A percentile compares a stretch with the other conserved stretches of the same genome.
phyloP scores from a whole-genome alignment of 2,888 invertebrate genomes.

The Napeogenes inachia region DNA sequence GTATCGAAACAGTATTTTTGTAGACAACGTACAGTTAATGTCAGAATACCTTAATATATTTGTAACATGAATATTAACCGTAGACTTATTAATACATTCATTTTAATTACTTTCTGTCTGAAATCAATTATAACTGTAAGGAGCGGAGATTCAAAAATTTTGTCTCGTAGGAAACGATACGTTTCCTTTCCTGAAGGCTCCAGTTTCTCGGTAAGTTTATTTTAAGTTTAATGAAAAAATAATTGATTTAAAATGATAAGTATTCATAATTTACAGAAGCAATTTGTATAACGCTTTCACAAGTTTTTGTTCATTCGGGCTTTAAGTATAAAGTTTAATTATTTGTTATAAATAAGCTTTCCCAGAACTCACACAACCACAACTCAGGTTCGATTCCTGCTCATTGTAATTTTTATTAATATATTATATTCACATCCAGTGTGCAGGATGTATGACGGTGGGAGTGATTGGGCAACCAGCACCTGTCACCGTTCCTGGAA shows the following conservation, averaged over 20 bases:
- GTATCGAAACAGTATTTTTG: slow-evolving; percentile 13
- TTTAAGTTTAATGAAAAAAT: slow-evolving; percentile 4
- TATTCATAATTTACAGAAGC: too few species aligned
- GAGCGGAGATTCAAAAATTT: slow-evolving; percentile 47
- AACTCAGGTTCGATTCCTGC: too few species aligned
- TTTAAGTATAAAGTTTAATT: too few species aligned
- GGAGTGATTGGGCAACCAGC: slow-evolving; percentile 77
- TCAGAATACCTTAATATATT: not conserved
- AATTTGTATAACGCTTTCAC: too few species aligned
- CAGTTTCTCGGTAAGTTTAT: slow-evolving; percentile 80
- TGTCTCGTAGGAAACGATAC: slow-evolving; percentile 79
- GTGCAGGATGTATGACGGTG: slow-evolving; percentile 80
- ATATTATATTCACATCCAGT: slow-evolving; percentile 34
- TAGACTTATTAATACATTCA: slow-evolving; percentile 2
- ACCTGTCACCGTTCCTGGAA: slow-evolving; percentile 64
- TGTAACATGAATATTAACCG: not conserved
- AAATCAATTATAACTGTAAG: slow-evolving; percentile 32
- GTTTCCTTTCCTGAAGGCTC: slow-evolving; percentile 84
- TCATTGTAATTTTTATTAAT: too few species aligned
- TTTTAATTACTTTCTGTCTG: slow-evolving; percentile 21
- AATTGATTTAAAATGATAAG: not conserved
- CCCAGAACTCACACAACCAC: too few species aligned
- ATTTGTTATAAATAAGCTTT: too few species aligned
- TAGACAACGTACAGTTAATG: not conserved
- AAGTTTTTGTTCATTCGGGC: too few species aligned